Conservation (phyloP, 2,888 invertebrate species). For the Metacarcinus magister region DNA sequence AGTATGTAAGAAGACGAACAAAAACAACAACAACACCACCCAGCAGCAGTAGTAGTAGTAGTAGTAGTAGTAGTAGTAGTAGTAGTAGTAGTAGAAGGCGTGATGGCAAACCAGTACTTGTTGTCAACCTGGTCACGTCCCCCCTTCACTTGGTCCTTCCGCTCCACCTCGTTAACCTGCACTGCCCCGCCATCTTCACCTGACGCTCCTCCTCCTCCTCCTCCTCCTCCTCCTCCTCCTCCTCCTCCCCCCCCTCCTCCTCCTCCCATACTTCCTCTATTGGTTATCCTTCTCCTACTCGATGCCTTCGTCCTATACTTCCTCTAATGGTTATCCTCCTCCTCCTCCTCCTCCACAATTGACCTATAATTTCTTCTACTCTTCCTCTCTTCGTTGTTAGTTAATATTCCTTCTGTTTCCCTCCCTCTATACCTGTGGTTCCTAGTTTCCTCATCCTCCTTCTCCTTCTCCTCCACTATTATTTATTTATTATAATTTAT, state of each 20-base stretch:
- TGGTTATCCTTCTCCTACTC: too few relatives aligned
- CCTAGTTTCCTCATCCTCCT: too few relatives aligned
- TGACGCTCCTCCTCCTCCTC: constrained; percentile 26
- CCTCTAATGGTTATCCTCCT: background rate
- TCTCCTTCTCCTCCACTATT: background rate
- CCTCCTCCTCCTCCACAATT: background rate
- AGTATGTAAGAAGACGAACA: background rate
- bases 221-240: background rate
- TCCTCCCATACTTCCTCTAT: background rate
- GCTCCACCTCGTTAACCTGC: background rate
- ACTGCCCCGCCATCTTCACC: background rate
- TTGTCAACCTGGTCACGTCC: background rate
- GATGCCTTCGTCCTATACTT: background rate
- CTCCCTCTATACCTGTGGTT: too few relatives aligned
- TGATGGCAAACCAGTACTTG: background rate
- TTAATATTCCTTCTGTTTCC: too few relatives aligned
- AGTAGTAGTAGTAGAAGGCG: background rate
- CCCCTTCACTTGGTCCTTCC: background rate
- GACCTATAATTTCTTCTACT: background rate
- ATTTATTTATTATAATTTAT: background rate
- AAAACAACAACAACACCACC: background rate
- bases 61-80: background rate
- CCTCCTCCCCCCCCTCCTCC: too few relatives aligned
- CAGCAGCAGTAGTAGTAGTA: background rate
- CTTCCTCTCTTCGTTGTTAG: background rate